Percentiles rank a stretch among this genome's conserved stretches.
These are phyloP conservation scores for Smittia aterrima DNA, from an alignment of 2,888 invertebrate species.

Conservation along the genomic window DNA sequence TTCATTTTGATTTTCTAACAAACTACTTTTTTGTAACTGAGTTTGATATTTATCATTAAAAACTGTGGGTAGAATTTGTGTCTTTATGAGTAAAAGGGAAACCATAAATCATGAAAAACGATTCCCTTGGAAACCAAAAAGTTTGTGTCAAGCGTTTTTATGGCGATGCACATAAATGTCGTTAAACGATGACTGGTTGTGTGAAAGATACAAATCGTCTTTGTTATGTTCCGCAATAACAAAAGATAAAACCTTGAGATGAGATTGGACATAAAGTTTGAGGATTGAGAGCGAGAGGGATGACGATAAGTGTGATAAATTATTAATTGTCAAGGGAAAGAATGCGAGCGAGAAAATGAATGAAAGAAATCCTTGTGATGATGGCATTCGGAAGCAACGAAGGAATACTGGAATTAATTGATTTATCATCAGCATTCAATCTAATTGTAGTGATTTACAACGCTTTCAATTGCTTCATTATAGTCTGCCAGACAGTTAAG, in stretches of 20 bases:
- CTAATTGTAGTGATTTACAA: constrained; percentile 21
- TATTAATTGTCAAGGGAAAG: constrained; percentile 2
- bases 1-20: too few species aligned
- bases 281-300: neutral
- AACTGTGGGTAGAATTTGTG: neutral
- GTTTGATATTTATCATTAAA: too few species aligned
- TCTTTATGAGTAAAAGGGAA: neutral
- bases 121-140: neutral
- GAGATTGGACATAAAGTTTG: neutral
- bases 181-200: neutral
- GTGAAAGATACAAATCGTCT: constrained; percentile 15
- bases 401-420: neutral
- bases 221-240: neutral
- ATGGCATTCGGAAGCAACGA: neutral
- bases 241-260: neutral
- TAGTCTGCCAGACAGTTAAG: neutral
- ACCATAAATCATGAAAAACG: neutral
- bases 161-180: neutral
- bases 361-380: neutral
- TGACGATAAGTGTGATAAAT: constrained; percentile 16
- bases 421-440: neutral
- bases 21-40: too few species aligned
- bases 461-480: neutral
- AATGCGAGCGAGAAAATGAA: too few species aligned
- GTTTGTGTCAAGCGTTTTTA: constrained; percentile 5